Percentiles rank a stretch among this genome's conserved stretches.
These are phyloP conservation scores for mouse (Mus musculus) DNA, from an alignment of 2,113 vertebrate species.

Conservation along the genomic window DNA sequence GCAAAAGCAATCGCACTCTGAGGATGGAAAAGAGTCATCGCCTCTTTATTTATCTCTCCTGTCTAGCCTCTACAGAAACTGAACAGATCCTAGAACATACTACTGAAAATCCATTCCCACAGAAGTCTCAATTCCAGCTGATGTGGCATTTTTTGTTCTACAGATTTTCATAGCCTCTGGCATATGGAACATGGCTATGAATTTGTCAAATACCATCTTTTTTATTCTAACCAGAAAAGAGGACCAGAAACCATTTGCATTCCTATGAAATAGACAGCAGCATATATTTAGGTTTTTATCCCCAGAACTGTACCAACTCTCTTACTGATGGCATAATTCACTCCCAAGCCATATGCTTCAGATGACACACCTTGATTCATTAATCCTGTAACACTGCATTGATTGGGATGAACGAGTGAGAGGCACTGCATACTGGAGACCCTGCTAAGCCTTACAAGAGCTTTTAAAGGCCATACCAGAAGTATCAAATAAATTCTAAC, in stretches of 20 bases:
- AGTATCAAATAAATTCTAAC: not conserved
- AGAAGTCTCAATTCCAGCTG: not conserved
- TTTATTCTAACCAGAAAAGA: conserved; percentile 17
- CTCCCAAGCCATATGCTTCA: not conserved
- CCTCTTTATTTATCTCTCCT: not conserved
- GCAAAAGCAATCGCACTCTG: not conserved
- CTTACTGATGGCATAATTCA: not conserved
- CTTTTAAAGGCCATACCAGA: not conserved
- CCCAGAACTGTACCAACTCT: not conserved
- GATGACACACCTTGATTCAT: not conserved
- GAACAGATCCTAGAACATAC: not conserved
- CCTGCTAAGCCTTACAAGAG: not conserved
- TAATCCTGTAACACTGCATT: no score
- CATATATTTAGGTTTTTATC: not conserved
- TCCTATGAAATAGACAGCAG: not conserved
- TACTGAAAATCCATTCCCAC: not conserved
- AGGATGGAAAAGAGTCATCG: not conserved
- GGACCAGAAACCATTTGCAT: not conserved
- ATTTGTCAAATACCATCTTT: not conserved
- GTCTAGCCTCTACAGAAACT: not conserved
- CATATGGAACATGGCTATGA: not conserved
- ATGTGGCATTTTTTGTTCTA: not conserved
- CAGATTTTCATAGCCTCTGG: not conserved
- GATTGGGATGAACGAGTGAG: not conserved
- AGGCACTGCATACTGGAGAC: not conserved